Evolutionary conservation across 2,797 vertebrate genomes (phyloP), one percentile per base, ranked within the genome.

Genomic region (Chaenodraco wilsoni): DNA sequence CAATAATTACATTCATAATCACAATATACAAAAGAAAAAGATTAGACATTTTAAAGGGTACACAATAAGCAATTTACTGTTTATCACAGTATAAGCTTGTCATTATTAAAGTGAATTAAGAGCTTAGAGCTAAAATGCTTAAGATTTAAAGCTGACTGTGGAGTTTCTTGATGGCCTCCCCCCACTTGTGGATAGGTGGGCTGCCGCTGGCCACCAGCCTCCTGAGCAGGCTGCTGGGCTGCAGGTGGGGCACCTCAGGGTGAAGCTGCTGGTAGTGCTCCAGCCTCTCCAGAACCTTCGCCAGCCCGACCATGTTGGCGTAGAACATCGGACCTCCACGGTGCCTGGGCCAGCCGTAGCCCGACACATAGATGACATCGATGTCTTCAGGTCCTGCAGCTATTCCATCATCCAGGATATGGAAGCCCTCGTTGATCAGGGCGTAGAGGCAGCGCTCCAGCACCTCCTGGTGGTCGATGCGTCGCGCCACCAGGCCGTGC

Each of bases 291-390:
- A 96, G 87, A 65, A 99, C 33, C 0, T 0, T 91, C 31, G 89
- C 75, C 50, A 99, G 88, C 6, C 98, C 97, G 13, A 97, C 82
- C 4, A 92, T 93, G 50, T 88, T 78, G 1, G 97, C 97, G 0
- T 98, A 95, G 90, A 96, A 98, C 97, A 98, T 98, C 63, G 96
- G 97, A 1, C 98, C 97, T 0, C 97, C 97, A 0, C 37, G 92
- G 84, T 98, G 94, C 72, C 87, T 93, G 0, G 97, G 97, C 96
- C 96, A 99, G 69, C 96, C 94, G 0, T 96, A 99, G 13, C 97
- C 97, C 40, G 96, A 92, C 84, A 96, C 85, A 41, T 97, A 98
- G 88, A 99, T 93, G 11, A 94, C 84, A 58, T 99, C 97, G 23
- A 98, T 94, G 88, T 97, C 95, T 78, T 97, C 96, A 0, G 97